phyloP scores from a whole-genome alignment of 2,113 vertebrate species.

The Nycticorax nycticorax region DNA sequence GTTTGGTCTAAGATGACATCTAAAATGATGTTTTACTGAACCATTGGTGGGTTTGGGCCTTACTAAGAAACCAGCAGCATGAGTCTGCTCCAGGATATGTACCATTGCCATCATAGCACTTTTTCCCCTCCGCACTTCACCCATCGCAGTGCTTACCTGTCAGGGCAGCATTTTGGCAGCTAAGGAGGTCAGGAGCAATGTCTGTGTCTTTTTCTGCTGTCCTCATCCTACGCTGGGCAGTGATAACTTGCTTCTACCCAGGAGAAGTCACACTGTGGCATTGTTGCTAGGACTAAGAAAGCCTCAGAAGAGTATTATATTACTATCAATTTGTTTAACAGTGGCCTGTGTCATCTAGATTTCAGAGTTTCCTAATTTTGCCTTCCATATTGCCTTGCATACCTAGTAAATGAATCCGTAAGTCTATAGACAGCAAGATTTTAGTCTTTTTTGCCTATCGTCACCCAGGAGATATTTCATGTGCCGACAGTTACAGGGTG shows the following conservation, averaged over 20 bases:
- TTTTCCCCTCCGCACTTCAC: neutral
- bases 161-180: neutral
- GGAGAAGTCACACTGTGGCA: neutral
- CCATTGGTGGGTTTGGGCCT: neutral
- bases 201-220: neutral
- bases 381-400: neutral
- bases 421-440: neutral
- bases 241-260: neutral
- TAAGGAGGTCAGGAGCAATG: neutral
- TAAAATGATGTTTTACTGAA: neutral
- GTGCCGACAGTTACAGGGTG: neutral
- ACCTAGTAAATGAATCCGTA: neutral
- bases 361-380: neutral
- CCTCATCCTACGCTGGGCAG: neutral
- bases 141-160: neutral
- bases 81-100: neutral
- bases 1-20: neutral
- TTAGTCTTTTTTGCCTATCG: neutral
- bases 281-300: neutral
- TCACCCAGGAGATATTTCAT: neutral
- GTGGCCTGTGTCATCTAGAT: neutral
- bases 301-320: neutral
- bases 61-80: neutral
- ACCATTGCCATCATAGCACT: neutral
- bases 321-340: neutral